A percentile compares a stretch with the other conserved stretches of the same genome.
phyloP scores from a whole-genome alignment of 2,113 vertebrate genomes.

The Rafetus swinhoei region DNA sequence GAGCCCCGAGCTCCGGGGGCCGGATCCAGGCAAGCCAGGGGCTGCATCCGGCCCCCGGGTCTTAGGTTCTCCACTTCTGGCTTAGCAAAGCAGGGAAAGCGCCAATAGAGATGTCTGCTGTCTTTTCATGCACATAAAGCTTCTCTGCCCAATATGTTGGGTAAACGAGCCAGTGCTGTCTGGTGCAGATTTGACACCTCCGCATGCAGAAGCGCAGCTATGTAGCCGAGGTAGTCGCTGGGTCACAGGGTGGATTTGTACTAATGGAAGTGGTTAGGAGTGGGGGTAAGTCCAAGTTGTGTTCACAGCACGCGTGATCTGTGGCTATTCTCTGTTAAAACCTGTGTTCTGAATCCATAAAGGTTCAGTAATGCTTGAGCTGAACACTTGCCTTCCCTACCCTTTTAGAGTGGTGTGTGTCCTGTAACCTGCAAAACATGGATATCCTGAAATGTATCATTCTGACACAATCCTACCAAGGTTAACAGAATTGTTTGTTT shows the following conservation, averaged over 20 bases:
- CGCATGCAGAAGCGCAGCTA: background rate
- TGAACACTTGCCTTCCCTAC: background rate
- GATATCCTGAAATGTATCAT: background rate
- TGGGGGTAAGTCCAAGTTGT: background rate
- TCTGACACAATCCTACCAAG: constrained; percentile 21
- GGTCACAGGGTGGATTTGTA: background rate
- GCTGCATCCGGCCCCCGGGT: too few species aligned
- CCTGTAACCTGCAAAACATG: background rate
- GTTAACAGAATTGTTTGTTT: constrained; percentile 40
- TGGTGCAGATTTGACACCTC: background rate
- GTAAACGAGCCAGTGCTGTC: rapidly evolving
- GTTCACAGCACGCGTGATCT: background rate
- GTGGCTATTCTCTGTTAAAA: background rate
- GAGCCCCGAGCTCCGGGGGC: too few species aligned
- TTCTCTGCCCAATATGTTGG: background rate
- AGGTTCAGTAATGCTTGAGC: background rate
- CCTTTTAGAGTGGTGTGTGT: rapidly evolving
- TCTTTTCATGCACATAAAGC: background rate
- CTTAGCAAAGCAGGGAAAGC: constrained; percentile 39
- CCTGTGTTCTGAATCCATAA: background rate
- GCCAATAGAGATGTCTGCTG: background rate
- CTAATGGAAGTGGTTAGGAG: rapidly evolving
- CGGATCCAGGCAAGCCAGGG: too few species aligned
- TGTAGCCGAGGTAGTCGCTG: background rate
- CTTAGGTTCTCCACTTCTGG: too few species aligned